Conservation (phyloP, 2,797 vertebrate species). For the Paratrypauchen microcephalus region DNA sequence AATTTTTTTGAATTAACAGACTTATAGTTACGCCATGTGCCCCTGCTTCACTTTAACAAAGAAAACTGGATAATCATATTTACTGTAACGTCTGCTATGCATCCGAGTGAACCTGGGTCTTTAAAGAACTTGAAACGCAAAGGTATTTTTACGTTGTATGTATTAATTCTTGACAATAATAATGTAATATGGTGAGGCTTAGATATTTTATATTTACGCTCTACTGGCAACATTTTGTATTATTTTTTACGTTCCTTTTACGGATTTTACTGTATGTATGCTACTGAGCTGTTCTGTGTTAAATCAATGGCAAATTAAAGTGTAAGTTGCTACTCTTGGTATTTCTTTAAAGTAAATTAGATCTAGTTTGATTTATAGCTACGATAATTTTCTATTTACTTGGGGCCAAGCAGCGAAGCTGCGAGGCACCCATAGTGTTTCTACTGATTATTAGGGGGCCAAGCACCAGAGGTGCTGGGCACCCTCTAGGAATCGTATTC, state of each 20-base stretch:
- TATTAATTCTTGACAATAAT: background rate
- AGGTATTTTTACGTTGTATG: constrained; percentile 2
- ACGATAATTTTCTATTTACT: background rate
- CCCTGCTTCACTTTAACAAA: background rate
- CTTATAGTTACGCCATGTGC: background rate
- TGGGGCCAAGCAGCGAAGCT: too few species aligned
- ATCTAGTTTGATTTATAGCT: too few species aligned
- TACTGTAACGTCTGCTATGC: constrained; percentile 7
- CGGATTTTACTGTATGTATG: background rate
- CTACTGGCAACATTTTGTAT: constrained; percentile 14
- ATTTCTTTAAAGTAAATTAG: too few species aligned
- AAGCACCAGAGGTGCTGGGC: too few species aligned
- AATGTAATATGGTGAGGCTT: constrained; percentile 7
- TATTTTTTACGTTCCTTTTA: background rate
- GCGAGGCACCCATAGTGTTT: too few species aligned
- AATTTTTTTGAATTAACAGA: too few species aligned
- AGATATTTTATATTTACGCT: constrained; percentile 6
- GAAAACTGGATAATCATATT: constrained; percentile 42
- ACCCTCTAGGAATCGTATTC: too few species aligned
- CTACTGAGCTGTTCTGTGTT: background rate
- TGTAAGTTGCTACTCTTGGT: too few species aligned
- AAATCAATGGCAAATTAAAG: background rate
- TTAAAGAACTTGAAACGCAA: background rate
- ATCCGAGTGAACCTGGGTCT: background rate
- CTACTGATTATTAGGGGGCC: too few species aligned